Evolutionary conservation across 2,797 vertebrate genomes (phyloP), one percentile per base, ranked within the genome.

Genomic region (Falco rusticolus): DNA sequence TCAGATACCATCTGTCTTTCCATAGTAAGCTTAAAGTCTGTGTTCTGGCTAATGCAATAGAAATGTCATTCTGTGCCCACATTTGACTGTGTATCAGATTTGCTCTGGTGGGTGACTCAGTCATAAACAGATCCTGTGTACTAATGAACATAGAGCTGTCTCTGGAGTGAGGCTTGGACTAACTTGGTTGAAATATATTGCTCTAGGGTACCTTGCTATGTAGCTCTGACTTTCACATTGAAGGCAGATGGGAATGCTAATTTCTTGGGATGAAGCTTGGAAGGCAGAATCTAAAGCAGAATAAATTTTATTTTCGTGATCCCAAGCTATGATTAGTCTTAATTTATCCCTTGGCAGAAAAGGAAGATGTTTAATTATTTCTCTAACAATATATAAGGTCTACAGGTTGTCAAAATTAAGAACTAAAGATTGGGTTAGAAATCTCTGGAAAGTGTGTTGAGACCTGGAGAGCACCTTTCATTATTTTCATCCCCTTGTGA

Each of bases 291-390:
- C 84, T 93, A 63, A 95, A 80, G 78, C 24, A 94, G 66, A 92
- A 87, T 50, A 61, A 90, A 95, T 85, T 83, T 64, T 17, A 95
- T 93, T 94, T 90, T 90, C 54, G 28, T 68, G 83, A 87, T 93
- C 68, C 64, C 26, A 75, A 64, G 37, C 57, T 90, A 45, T 92
- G 71, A 93, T 95, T 96, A 81, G 57, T 89, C 71, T 77, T 92
- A 95, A 96, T 95, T 96, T 95, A 89, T 95, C 94, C 60, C 88
- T 87, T 89, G 78, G 37, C 85, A 87, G 81, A 87, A 87, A 51
- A 91, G 13, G 28, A 93, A 82, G 77, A 75, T 80, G 26, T 85
- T 95, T 92, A 95, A 95, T 94, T 21, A 75, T 92, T 92, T 92
- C 69, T 72, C 54, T 87, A 95, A 89, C 61, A 71, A 81, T 80